Evolutionary conservation across 23 tunicate genomes (phyloP).

Genomic region (Botrylloides violaceus): DNA sequence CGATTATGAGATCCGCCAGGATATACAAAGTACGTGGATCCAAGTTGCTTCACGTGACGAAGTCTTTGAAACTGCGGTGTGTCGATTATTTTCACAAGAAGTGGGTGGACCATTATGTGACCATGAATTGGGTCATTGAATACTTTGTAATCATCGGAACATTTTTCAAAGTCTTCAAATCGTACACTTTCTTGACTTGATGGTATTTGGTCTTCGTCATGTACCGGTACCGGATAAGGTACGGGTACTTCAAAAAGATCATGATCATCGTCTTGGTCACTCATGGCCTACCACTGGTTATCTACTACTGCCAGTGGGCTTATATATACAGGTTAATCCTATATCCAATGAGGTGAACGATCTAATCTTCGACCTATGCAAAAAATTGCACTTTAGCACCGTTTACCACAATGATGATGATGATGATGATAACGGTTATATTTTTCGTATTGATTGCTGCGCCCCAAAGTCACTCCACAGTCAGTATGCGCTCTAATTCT

Average conservation of each 20-base stretch:
- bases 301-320: too few relatives aligned
- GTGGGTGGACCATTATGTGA: conserved; percentile 47
- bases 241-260: not conserved
- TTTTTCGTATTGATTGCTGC: too few relatives aligned
- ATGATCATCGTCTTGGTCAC: not conserved
- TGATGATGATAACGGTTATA: too few relatives aligned
- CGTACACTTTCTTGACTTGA: not conserved
- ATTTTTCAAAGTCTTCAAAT: not conserved
- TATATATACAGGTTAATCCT: too few relatives aligned
- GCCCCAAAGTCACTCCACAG: too few relatives aligned
- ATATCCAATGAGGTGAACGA: too few relatives aligned
- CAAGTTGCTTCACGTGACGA: conserved; percentile 69
- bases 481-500: too few relatives aligned
- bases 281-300: too few relatives aligned
- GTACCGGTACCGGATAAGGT: too few relatives aligned
- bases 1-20: conserved; percentile 87
- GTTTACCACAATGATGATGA: too few relatives aligned
- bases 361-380: too few relatives aligned
- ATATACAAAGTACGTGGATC: conserved; percentile 44
- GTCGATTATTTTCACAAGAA: conserved; percentile 61
- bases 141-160: conserved; percentile 12
- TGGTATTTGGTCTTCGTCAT: not conserved
- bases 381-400: too few relatives aligned
- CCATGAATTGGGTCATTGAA: conserved; percentile 89
- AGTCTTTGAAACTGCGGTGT: conserved; percentile 84